Conservation (phyloP, 2,888 invertebrate species). For the Villa cingulata region DNA sequence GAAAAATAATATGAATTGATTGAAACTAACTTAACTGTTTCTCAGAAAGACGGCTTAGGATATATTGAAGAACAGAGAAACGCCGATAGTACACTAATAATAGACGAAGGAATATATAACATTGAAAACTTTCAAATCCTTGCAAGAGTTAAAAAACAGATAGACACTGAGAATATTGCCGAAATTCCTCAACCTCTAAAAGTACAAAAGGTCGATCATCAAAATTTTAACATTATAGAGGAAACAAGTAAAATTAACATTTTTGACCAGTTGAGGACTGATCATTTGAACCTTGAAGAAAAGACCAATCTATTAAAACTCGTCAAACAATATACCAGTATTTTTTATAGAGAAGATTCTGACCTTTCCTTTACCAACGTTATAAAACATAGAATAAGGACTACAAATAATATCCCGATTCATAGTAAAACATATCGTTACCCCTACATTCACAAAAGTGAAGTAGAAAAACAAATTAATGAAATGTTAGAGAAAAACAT, state of each 20-base stretch:
- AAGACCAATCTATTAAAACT: neutral
- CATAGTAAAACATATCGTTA: neutral
- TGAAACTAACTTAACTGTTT: neutral
- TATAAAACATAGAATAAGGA: conserved; percentile 1
- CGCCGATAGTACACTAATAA: neutral
- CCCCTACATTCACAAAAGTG: neutral
- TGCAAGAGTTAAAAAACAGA: neutral
- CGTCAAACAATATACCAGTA: neutral
- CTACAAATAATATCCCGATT: neutral
- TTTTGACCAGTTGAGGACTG: neutral
- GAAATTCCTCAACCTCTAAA: neutral
- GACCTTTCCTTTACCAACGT: neutral
- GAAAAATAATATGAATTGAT: neutral
- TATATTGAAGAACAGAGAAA: neutral
- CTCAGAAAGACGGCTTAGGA: neutral
- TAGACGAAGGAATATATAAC: conserved; percentile 4
- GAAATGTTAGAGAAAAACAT: too few relatives aligned
- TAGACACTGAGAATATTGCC: neutral
- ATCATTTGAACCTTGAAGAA: conserved; percentile 1
- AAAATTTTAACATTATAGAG: too few relatives aligned
- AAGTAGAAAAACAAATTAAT: too few relatives aligned
- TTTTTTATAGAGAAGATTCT: neutral
- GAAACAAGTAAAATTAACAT: neutral
- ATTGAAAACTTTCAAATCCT: neutral
- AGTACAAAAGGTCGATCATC: neutral